phyloP scores from a whole-genome alignment of 2,797 vertebrate species.

The Gallirallus australis region DNA sequence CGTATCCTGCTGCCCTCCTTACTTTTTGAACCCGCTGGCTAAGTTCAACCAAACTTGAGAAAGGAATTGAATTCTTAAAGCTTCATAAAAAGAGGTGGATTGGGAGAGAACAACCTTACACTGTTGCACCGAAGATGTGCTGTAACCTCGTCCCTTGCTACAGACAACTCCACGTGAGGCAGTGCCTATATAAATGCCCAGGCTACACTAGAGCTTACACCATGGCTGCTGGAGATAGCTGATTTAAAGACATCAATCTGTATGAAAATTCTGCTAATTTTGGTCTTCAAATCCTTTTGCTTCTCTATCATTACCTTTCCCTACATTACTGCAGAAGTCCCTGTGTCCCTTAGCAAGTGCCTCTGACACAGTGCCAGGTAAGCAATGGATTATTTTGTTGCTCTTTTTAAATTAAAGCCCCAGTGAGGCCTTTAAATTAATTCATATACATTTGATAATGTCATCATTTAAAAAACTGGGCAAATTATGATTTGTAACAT shows the following conservation, averaged over 20 bases:
- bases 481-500: constrained; percentile 10
- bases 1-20: not conserved
- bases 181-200: not conserved
- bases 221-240: not conserved
- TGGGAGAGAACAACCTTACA: not conserved
- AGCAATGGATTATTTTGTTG: not conserved
- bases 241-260: not conserved
- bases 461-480: not conserved
- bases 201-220: not conserved
- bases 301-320: not conserved
- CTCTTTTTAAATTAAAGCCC: not conserved
- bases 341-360: not conserved
- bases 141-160: not conserved
- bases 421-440: not conserved
- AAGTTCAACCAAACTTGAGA: not conserved
- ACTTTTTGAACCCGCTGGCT: not conserved
- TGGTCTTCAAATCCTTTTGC: not conserved
- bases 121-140: not conserved
- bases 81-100: not conserved
- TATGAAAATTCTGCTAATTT: not conserved
- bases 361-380: not conserved
- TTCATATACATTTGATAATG: not conserved
- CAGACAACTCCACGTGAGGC: not conserved
- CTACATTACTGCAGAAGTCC: not conserved
- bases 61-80: not conserved